Conservation (phyloP, 1,140 invertebrate genomes). For the Chymomyza costata region DNA sequence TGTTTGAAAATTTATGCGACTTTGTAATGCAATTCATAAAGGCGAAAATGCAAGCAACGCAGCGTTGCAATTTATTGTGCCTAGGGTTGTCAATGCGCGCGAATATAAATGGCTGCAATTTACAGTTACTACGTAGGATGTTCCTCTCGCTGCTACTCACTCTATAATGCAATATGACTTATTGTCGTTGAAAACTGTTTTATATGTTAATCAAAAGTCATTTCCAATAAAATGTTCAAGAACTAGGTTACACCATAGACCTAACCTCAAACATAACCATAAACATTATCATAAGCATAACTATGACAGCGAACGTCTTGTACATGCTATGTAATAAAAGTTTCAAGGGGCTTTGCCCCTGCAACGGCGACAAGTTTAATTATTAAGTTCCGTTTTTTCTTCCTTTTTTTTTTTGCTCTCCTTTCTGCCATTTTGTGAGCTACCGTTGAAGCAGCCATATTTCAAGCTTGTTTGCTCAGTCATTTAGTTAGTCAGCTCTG, state of each 20-base stretch:
- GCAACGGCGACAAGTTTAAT: conserved; percentile 56
- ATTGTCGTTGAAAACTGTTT: conserved; percentile 31
- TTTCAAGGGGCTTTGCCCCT: conserved; percentile 11
- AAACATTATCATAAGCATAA: conserved; percentile 16
- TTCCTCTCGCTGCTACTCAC: too few species aligned
- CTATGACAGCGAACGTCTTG: conserved; percentile 3
- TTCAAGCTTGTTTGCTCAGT: conserved; percentile 55
- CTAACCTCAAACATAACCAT: conserved; percentile 6
- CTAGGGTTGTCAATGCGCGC: conserved; percentile 44
- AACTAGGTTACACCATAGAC: too few species aligned
- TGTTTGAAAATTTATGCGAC: conserved; percentile 57
- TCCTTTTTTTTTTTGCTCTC: conserved; percentile 17
- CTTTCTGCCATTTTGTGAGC: too few species aligned
- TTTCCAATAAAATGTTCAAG: conserved; percentile 21
- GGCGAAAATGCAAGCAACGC: conserved; percentile 30
- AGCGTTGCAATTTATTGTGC: conserved; percentile 50
- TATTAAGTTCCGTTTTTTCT: conserved; percentile 34
- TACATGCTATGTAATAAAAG: conserved; percentile 6
- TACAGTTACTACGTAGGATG: too few species aligned
- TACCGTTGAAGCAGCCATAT: conserved; percentile 4
- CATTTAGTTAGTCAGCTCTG: conserved; percentile 50
- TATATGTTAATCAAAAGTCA: conserved; percentile 52
- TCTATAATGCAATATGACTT: too few species aligned
- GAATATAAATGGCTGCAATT: conserved; percentile 37
- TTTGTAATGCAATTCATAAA: conserved; percentile 70